A percentile compares a stretch with the other conserved stretches of the same genome.
Conservation (phyloP, 2,797 vertebrate species). For the Percopsis omiscomaycus region DNA sequence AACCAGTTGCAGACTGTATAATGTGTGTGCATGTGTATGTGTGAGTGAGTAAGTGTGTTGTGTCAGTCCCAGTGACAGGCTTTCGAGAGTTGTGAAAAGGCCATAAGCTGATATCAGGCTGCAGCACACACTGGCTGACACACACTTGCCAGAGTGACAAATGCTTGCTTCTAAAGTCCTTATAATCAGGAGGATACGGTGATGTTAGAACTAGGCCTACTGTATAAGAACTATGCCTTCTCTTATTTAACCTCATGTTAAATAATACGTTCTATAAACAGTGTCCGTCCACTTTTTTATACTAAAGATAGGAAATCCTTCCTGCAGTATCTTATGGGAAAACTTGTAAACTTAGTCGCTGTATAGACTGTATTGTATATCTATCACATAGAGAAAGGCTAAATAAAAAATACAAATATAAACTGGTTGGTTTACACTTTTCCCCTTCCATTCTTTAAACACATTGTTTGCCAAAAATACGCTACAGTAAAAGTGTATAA, state of each 20-base stretch:
- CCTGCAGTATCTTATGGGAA: too few relatives aligned
- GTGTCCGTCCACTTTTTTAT: too few relatives aligned
- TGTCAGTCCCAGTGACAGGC: slow-evolving; percentile 32
- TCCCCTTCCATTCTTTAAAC: too few relatives aligned
- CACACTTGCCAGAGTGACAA: slow-evolving; percentile 54
- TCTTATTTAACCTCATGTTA: slow-evolving; percentile 26
- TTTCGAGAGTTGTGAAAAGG: slow-evolving; percentile 37
- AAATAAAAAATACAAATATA: too few relatives aligned
- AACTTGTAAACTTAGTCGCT: too few relatives aligned
- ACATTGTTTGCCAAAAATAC: too few relatives aligned
- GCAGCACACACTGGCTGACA: slow-evolving; percentile 42
- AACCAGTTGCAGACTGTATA: not conserved
- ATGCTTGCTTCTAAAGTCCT: slow-evolving; percentile 31
- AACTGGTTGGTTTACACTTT: too few relatives aligned
- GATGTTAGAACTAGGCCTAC: too few relatives aligned
- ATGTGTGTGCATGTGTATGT: not conserved
- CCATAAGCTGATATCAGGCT: slow-evolving; percentile 51
- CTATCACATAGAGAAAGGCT: too few relatives aligned
- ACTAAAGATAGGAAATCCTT: too few relatives aligned
- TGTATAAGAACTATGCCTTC: slow-evolving; percentile 34
- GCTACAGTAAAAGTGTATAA: too few relatives aligned
- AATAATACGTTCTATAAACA: not conserved
- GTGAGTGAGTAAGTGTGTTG: not conserved
- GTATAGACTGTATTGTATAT: too few relatives aligned
- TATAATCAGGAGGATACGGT: slow-evolving; percentile 26